A percentile compares a stretch with the other conserved stretches of the same genome.
Evolutionary conservation across 2,888 invertebrate genomes (phyloP).

Genomic region (Reticulitermes lucifugus): DNA sequence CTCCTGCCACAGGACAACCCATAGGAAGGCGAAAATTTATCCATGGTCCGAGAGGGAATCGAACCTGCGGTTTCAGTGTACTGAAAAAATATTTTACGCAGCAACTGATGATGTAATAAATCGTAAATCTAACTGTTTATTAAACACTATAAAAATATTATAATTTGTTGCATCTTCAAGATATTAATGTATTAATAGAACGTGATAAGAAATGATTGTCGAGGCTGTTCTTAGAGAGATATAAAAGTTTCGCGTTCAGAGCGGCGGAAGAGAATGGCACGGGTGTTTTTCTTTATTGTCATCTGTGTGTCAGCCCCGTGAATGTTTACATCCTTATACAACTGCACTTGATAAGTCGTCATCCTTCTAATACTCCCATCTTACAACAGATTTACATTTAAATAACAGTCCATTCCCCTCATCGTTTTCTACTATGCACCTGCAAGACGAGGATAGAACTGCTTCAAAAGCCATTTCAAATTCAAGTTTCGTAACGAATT

Average conservation of each 20-base stretch:
- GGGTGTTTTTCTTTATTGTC: neutral
- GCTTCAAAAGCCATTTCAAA: neutral
- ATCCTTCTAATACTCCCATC: neutral
- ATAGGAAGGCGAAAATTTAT: no score
- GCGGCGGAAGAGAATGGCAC: neutral
- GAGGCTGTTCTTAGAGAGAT: neutral
- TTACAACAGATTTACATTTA: constrained; percentile 25
- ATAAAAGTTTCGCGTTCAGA: no score
- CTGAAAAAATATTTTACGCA: no score
- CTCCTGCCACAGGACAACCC: no score
- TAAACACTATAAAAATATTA: no score
- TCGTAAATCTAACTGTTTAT: no score
- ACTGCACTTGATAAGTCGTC: constrained; percentile 15
- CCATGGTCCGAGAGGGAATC: no score
- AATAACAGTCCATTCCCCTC: constrained; percentile 16
- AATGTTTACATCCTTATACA: constrained; percentile 14
- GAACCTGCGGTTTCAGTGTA: no score
- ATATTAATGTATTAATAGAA: no score
- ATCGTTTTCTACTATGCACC: neutral
- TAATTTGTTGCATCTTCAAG: no score
- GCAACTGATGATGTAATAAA: no score
- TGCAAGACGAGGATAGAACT: neutral
- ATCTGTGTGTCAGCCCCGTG: neutral
- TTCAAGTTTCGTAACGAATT: constrained; percentile 3
- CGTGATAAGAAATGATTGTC: no score